Evolutionary conservation across 2,888 invertebrate species (phyloP).

Genomic region (Copidosoma aretas): DNA sequence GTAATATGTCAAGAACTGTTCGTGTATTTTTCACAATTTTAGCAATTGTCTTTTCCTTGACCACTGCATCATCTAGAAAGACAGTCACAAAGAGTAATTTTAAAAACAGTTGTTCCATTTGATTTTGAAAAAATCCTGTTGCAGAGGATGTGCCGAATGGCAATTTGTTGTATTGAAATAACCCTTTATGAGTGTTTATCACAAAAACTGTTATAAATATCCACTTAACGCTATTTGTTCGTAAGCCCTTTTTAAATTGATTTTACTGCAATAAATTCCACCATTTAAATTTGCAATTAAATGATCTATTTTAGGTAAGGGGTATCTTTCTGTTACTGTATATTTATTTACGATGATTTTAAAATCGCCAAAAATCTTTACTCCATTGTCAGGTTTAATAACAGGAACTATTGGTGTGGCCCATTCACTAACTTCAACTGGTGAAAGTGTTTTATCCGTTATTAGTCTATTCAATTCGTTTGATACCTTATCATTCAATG

Average conservation of each 20-base stretch:
- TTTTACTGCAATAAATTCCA: constrained; percentile 42
- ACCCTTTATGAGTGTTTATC: neutral
- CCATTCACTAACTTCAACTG: constrained; percentile 48
- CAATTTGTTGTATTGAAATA: neutral
- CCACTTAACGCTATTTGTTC: constrained; percentile 31
- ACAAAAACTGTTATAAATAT: neutral
- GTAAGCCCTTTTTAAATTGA: constrained; percentile 39
- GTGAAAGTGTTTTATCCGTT: neutral
- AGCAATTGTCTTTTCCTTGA: no score
- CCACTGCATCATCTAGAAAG: no score
- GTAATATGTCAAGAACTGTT: no score
- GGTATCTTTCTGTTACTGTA: constrained; percentile 46
- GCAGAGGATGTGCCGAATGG: neutral
- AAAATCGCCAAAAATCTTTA: constrained; percentile 48
- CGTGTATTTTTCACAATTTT: no score
- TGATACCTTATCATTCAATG: constrained; percentile 21
- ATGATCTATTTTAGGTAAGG: constrained; percentile 45
- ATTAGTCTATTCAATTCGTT: constrained; percentile 19
- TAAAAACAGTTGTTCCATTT: neutral
- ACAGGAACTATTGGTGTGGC: constrained; percentile 52
- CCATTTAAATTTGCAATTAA: constrained; percentile 37
- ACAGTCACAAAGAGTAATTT: no score
- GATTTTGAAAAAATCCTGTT: neutral
- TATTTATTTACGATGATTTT: constrained; percentile 48
- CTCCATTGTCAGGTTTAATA: constrained; percentile 45